Evolutionary conservation across 2,113 vertebrate species (phyloP).

Genomic region (Melanotaenia duboulayi): DNA sequence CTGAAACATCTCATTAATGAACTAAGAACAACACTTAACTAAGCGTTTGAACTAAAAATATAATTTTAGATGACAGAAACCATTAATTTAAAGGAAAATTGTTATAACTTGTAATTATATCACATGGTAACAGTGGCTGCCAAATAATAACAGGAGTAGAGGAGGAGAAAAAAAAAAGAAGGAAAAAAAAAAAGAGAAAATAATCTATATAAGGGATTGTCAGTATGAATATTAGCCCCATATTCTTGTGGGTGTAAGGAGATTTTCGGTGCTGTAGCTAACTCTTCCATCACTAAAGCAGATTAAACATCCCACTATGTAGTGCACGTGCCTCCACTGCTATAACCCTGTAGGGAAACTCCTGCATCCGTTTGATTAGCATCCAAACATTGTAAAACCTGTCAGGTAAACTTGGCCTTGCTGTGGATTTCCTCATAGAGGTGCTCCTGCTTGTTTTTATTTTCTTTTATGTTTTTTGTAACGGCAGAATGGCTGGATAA

Average conservation of each 20-base stretch:
- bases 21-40: neutral
- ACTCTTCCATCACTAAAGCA: conserved; percentile 16
- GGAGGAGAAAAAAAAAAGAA: too few relatives aligned
- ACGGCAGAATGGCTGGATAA: conserved; percentile 2
- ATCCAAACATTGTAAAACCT: neutral
- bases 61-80: neutral
- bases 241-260: neutral
- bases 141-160: too few relatives aligned
- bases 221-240: too few relatives aligned
- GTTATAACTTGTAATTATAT: too few relatives aligned
- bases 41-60: too few relatives aligned
- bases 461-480: too few relatives aligned
- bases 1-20: neutral
- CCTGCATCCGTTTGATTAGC: neutral
- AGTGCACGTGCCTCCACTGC: conserved; percentile 6
- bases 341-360: conserved; percentile 4
- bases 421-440: neutral
- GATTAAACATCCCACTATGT: neutral
- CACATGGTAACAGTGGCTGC: too few relatives aligned
- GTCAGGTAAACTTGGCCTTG: neutral
- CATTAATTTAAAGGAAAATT: too few relatives aligned
- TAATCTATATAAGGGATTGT: too few relatives aligned
- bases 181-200: too few relatives aligned
- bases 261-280: neutral
- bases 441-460: neutral